Evolutionary conservation across 1,140 invertebrate species (phyloP).

Genomic region (Dinothrombium tinctorium): DNA sequence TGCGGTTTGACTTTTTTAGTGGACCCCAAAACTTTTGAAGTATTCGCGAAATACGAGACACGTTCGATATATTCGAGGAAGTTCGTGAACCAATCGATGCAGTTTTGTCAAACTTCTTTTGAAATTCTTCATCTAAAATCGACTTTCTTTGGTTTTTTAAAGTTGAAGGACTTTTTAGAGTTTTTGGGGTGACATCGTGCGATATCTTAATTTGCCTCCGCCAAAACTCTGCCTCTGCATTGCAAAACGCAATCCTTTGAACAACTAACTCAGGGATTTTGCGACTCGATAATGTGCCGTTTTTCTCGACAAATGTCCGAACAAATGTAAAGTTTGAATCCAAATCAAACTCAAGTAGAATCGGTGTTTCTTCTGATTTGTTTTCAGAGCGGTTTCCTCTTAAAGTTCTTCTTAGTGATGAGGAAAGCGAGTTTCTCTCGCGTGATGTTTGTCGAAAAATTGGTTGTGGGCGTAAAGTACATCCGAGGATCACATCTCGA

Average conservation of each 20-base stretch:
- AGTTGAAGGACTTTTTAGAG: background rate
- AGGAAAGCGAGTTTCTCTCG: no score
- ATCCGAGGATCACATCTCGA: constrained; percentile 3
- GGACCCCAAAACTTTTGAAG: constrained; percentile 1
- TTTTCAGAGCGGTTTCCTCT: background rate
- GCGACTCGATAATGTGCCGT: background rate
- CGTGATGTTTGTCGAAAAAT: background rate
- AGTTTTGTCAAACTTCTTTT: background rate
- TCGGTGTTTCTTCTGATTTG: constrained; percentile 1
- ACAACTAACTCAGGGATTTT: constrained; percentile 1
- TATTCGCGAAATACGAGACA: background rate
- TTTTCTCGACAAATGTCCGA: constrained; percentile 2
- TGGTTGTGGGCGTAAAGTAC: constrained; percentile 1
- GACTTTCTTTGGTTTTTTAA: background rate
- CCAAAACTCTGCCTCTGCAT: background rate
- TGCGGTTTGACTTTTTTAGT: no score
- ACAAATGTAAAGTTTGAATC: background rate
- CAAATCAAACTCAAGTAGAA: constrained; percentile 2
- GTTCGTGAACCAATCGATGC: background rate
- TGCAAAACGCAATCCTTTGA: constrained; percentile 2
- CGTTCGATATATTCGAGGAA: background rate
- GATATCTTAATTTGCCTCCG: constrained; percentile 1
- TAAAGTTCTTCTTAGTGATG: background rate
- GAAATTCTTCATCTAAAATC: background rate
- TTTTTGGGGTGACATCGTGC: constrained; percentile 1